A percentile compares a stretch with the other conserved stretches of the same genome.
These are phyloP conservation scores for Tachuris rubrigastra DNA, from an alignment of 2,113 vertebrate species.

Conservation along the genomic window DNA sequence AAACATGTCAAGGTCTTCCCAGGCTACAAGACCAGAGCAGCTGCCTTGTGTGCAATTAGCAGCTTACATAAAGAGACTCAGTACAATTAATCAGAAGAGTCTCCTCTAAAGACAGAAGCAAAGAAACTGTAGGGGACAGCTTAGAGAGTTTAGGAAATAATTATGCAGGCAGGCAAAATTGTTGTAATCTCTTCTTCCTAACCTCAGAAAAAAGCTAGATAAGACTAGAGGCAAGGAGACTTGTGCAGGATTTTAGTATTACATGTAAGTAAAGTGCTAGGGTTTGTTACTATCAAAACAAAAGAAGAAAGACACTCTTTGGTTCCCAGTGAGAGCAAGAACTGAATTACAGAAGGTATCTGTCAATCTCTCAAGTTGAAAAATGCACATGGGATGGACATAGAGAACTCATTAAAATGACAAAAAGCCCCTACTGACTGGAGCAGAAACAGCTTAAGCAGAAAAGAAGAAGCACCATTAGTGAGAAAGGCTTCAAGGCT, in stretches of 20 bases:
- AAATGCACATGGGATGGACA: not conserved
- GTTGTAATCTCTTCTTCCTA: not conserved
- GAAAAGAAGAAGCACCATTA: slow-evolving; percentile 1
- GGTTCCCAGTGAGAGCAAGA: not conserved
- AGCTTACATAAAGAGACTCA: not conserved
- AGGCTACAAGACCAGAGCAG: not conserved
- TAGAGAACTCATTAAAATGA: slow-evolving; percentile 17
- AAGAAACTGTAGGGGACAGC: not conserved
- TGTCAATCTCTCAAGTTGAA: not conserved
- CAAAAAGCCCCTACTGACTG: not conserved
- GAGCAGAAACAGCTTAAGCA: slow-evolving; percentile 4
- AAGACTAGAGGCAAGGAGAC: not conserved
- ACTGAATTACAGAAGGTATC: not conserved
- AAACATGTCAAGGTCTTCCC: not conserved
- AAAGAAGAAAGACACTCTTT: not conserved
- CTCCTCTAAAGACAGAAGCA: not conserved
- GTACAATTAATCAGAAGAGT: not conserved
- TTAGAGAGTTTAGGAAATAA: not conserved
- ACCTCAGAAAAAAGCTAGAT: not conserved
- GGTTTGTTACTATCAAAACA: not conserved
- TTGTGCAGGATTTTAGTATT: not conserved
- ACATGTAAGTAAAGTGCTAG: not conserved
- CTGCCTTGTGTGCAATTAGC: not conserved
- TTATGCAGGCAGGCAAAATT: not conserved
- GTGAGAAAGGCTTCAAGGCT: not conserved